Evolutionary conservation across 2,113 vertebrate genomes (phyloP).

Genomic region (Nycticorax nycticorax): DNA sequence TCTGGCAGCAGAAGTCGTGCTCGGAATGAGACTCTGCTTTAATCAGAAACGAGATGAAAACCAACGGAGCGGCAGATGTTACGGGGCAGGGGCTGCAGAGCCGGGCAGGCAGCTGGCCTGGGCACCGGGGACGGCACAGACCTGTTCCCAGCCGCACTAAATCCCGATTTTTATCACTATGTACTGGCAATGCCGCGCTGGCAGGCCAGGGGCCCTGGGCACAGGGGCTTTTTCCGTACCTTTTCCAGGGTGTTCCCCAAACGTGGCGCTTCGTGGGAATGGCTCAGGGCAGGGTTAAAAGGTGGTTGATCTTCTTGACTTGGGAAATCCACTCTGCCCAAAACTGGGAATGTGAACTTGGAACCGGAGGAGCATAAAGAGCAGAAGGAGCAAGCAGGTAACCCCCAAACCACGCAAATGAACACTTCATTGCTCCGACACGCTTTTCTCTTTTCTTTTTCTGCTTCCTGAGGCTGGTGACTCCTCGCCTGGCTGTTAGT

Average conservation of each 20-base stretch:
- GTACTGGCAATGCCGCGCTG: background rate
- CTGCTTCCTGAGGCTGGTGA: background rate
- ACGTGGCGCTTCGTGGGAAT: background rate
- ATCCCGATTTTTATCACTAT: background rate
- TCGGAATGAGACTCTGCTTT: background rate
- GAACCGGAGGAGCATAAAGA: background rate
- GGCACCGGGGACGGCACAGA: background rate
- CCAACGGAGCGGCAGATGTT: background rate
- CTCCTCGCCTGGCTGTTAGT: background rate
- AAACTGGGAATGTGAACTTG: background rate
- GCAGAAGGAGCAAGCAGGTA: background rate
- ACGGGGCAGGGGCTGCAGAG: background rate
- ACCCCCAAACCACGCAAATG: background rate
- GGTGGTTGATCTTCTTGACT: background rate
- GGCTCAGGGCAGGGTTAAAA: background rate
- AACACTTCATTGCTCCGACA: background rate
- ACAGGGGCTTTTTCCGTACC: background rate
- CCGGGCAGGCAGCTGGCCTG: background rate
- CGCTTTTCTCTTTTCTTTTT: no score
- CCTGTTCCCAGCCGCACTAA: background rate
- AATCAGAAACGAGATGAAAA: background rate
- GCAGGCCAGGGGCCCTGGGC: rapidly evolving
- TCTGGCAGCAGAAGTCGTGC: background rate
- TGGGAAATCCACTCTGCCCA: background rate
- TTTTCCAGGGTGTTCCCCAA: background rate